Percentiles rank a stretch among this genome's conserved stretches.
Evolutionary conservation across 2,797 vertebrate genomes (phyloP).

Genomic region (Hippoglossus hippoglossus): DNA sequence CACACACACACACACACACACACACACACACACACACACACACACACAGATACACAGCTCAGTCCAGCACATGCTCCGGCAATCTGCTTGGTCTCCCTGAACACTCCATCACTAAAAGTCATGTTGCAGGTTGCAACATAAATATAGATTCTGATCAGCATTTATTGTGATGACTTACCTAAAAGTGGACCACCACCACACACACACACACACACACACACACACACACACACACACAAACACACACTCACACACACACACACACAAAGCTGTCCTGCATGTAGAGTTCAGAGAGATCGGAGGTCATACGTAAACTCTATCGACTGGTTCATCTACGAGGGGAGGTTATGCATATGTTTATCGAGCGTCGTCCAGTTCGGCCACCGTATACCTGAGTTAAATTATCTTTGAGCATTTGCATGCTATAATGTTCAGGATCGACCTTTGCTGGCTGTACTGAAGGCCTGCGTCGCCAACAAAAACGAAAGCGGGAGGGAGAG

Average conservation of each 20-base stretch:
- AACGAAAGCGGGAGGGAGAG: slow-evolving; percentile 16
- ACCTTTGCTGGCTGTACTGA: slow-evolving; percentile 57
- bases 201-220: slow-evolving; percentile 18
- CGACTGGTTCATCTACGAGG: slow-evolving; percentile 46
- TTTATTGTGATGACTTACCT: slow-evolving; percentile 71
- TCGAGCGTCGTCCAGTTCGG: slow-evolving; percentile 47
- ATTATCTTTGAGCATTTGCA: slow-evolving; percentile 54
- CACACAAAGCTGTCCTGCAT: slow-evolving; percentile 32
- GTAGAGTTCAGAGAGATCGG: slow-evolving; percentile 51
- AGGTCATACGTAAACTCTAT: slow-evolving; percentile 59
- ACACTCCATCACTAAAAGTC: slow-evolving; percentile 51
- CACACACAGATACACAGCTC: slow-evolving; percentile 8
- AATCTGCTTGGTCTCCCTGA: slow-evolving; percentile 53
- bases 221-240: slow-evolving; percentile 29
- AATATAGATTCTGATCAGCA: slow-evolving; percentile 55
- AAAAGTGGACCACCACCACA: slow-evolving; percentile 26
- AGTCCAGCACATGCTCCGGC: slow-evolving; percentile 39
- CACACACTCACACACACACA: slow-evolving; percentile 22
- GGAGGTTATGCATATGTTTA: slow-evolving; percentile 71
- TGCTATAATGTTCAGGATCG: slow-evolving; percentile 19
- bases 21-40: slow-evolving; percentile 11
- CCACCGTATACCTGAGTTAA: slow-evolving; percentile 34
- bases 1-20: slow-evolving; percentile 11
- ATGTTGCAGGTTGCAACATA: slow-evolving; percentile 42
- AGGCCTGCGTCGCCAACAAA: slow-evolving; percentile 8